A percentile compares a stretch with the other conserved stretches of the same genome.
Conservation (phyloP, 2,113 vertebrate species). For the Phocoena phocoena region DNA sequence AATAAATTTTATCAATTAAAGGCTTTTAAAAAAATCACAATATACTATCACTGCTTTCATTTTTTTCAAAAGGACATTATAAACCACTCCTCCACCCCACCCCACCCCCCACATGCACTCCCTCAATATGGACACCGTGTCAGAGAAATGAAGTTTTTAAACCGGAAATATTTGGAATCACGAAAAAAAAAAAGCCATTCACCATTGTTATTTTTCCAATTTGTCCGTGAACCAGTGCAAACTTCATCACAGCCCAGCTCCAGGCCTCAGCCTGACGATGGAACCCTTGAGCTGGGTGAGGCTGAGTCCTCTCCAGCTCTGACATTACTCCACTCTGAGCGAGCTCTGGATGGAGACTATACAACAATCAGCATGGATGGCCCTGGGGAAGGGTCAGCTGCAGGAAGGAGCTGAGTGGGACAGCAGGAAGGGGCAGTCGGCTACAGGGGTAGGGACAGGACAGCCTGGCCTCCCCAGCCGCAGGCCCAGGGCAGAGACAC, state of each 20-base stretch:
- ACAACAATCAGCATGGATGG: not conserved
- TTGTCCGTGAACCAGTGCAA: not conserved
- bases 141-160: conserved; percentile 11
- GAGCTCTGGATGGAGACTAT: not conserved
- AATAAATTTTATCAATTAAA: conserved; percentile 26
- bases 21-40: conserved; percentile 4
- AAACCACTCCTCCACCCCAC: not conserved
- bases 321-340: not conserved
- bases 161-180: not conserved
- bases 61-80: not conserved
- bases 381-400: not conserved
- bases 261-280: not conserved
- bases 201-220: not conserved
- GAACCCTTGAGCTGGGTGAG: not conserved
- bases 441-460: accelerated
- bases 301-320: not conserved
- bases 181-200: not conserved
- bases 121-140: not conserved
- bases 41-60: not conserved
- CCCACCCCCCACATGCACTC: not conserved
- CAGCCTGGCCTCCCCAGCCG: accelerated
- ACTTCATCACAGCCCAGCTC: not conserved
- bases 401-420: not conserved
- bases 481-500: not conserved
- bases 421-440: not conserved